Conservation (phyloP, 2,797 vertebrate species). For the Myripristis murdjan region DNA sequence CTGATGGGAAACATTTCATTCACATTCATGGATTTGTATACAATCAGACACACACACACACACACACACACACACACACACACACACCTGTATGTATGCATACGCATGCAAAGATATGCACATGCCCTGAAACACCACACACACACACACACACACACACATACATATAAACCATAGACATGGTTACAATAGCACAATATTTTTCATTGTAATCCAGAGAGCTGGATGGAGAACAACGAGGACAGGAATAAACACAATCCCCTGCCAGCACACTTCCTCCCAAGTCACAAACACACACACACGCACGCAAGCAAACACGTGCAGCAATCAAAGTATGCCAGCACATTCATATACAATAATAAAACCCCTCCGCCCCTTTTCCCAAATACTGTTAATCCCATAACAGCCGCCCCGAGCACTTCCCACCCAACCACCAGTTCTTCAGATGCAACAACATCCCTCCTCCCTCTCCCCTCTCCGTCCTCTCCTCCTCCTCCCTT, state of each 20-base stretch:
- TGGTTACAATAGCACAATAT: constrained; percentile 36
- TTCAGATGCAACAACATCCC: constrained; percentile 58
- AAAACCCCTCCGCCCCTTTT: constrained; percentile 44
- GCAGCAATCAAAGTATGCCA: constrained; percentile 23
- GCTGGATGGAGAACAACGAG: constrained; percentile 69
- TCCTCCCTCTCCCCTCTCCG: constrained; percentile 2
- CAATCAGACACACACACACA: constrained; percentile 18
- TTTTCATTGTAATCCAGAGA: constrained; percentile 70
- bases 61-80: not conserved
- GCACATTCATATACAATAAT: constrained; percentile 54
- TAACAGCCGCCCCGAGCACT: constrained; percentile 65
- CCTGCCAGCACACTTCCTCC: constrained; percentile 56
- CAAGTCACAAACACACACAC: constrained; percentile 25
- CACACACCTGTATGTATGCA: too few relatives aligned
- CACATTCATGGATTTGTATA: constrained; percentile 44
- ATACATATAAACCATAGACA: too few relatives aligned
- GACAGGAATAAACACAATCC: constrained; percentile 62
- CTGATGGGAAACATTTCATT: constrained; percentile 51
- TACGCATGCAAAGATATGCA: too few relatives aligned
- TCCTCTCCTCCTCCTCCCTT: not conserved
- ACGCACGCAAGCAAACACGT: constrained; percentile 10
- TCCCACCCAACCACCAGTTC: constrained; percentile 57
- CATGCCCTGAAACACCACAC: too few relatives aligned
- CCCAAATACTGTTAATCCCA: constrained; percentile 72
- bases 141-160: not conserved